Base-by-base conservation (phyloP, 2,113 vertebrate genomes). In the Acrocephalus kingi region DNA sequence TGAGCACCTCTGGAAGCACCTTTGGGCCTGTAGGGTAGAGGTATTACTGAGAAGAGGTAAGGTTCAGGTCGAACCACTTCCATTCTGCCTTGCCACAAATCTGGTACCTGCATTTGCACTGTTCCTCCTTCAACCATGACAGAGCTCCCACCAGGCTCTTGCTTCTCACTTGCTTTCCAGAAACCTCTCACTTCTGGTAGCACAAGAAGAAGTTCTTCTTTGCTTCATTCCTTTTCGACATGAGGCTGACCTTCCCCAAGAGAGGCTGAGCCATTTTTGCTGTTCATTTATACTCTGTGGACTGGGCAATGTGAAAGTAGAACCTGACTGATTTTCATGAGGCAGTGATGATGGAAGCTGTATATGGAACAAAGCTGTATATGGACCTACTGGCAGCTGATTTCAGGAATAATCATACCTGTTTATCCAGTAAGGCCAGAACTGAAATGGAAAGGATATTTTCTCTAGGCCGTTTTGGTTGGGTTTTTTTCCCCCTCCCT, bases 81-180 rank as follows among this genome's bases (percentile, higher is more conserved):
- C 39, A 11, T 62, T 55, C 43, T n/a, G n/a, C 37, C 16, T 59
- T 77, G n/a, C 15, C 49, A 39, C 17, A 23, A 39, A 18, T 13
- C 25, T 64, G n/a, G 6, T 23, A 25, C 85, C 22, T 45, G 35
- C 23, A 22, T 63, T 43, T 68, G 21, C 30, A 35, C 23, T 18
- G 1, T 19, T 76, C 33, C 55, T 62, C 41, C 18, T 68, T 37
- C 15, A 46, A 0, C 20, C 31, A 25, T 0, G 1, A 39, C 30
- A 66, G 25, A 55, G 43, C 7, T 55, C 27, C 37, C 27, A 33
- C 31, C 11, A 31, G 19, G 11, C 35, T 48, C 51, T 15, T 8
- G 25, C 28, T 82, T 64, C 51, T 75, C 27, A 18, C 20, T 41
- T 52, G 22, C 16, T 68, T 74, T 64, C 41, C 58, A 87, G 49